Evolutionary conservation across 2,113 vertebrate genomes (phyloP).

Genomic region (Ivindomyrus marchei): DNA sequence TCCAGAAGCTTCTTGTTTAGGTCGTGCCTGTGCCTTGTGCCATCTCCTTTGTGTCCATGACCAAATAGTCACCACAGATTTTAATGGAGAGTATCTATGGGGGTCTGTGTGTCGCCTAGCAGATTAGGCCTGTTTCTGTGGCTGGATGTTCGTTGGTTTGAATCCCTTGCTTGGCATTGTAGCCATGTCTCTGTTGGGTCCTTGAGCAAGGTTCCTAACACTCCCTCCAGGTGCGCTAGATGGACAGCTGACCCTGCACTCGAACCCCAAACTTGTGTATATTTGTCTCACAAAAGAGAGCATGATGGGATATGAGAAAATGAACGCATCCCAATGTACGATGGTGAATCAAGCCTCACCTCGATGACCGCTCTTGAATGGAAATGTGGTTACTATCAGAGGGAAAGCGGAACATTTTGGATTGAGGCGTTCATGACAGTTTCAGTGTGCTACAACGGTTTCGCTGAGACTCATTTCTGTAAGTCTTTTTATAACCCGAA

Average conservation of each 20-base stretch:
- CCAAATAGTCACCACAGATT: not conserved
- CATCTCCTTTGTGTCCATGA: not conserved
- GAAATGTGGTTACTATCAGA: not conserved
- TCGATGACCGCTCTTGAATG: not conserved
- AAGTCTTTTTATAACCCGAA: conserved; percentile 13
- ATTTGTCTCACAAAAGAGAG: not conserved
- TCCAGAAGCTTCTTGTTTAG: not conserved
- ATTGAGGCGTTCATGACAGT: not conserved
- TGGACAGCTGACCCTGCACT: not conserved
- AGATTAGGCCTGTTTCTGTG: not conserved
- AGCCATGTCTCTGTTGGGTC: not conserved
- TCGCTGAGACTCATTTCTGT: not conserved
- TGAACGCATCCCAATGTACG: not conserved
- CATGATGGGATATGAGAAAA: not conserved
- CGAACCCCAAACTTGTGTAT: not conserved
- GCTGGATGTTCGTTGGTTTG: not conserved
- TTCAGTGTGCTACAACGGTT: not conserved
- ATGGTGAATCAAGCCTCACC: not conserved
- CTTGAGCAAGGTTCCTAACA: not conserved
- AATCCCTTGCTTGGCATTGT: not conserved
- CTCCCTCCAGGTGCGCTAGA: not conserved
- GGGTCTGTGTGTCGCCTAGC: not conserved
- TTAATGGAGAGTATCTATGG: not conserved
- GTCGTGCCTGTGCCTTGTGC: not conserved
- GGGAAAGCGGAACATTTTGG: not conserved